Conservation (phyloP, 2,797 vertebrate genomes). For the Liparis tanakae region DNA sequence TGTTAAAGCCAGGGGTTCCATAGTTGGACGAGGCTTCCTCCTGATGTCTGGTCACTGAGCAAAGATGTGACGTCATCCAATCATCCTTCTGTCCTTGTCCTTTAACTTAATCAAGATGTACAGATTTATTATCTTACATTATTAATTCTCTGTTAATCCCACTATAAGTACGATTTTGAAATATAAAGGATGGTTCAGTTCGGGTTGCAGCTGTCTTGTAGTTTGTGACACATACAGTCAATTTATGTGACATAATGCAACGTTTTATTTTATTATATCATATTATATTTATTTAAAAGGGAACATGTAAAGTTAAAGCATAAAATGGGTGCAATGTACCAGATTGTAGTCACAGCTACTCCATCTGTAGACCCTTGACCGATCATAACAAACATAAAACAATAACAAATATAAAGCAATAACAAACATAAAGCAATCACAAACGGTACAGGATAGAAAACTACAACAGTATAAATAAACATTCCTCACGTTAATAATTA, state of each 20-base stretch:
- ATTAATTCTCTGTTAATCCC: neutral
- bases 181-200: neutral
- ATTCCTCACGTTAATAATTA: neutral
- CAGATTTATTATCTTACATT: neutral
- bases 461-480: neutral
- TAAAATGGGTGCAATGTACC: too few species aligned
- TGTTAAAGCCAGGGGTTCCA: neutral
- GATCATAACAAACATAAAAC: too few species aligned
- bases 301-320: too few species aligned
- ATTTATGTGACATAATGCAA: too few species aligned
- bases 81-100: neutral
- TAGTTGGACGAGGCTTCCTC: neutral
- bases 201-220: neutral
- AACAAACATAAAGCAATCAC: neutral
- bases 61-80: conserved; percentile 15
- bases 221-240: neutral
- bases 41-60: neutral
- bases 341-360: too few species aligned
- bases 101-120: neutral
- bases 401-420: too few species aligned
- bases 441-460: too few species aligned
- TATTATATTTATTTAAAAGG: too few species aligned
- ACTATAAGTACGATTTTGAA: neutral
- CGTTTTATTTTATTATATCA: too few species aligned
- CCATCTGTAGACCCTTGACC: too few species aligned